A percentile compares a stretch with the other conserved stretches of the same genome.
Evolutionary conservation across 2,113 vertebrate species (phyloP).

Genomic region (Notothenia rossii): DNA sequence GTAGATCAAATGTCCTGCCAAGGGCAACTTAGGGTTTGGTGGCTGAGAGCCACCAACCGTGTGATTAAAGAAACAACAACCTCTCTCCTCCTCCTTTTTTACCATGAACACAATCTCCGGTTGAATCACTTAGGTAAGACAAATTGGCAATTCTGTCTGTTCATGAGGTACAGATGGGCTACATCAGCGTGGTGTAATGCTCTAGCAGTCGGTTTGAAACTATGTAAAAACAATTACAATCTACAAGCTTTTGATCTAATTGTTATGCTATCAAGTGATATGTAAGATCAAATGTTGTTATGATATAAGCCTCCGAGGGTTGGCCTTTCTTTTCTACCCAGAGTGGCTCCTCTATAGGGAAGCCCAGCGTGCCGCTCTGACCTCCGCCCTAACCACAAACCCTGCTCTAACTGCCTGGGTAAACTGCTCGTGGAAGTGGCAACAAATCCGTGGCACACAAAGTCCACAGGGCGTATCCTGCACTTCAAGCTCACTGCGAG

Average conservation of each 20-base stretch:
- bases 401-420: conserved; percentile 50
- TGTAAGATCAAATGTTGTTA: neutral
- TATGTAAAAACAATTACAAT: neutral
- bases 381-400: conserved; percentile 73
- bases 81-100: neutral
- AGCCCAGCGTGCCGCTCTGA: conserved; percentile 41
- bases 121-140: neutral
- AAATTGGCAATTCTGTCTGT: neutral
- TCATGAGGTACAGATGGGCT: neutral
- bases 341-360: conserved; percentile 34
- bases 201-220: neutral
- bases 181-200: neutral
- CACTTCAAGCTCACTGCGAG: conserved; percentile 39
- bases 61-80: neutral
- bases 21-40: no score
- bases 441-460: conserved; percentile 61
- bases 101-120: neutral
- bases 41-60: neutral
- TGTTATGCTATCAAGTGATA: neutral
- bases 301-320: neutral
- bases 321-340: conserved; percentile 9
- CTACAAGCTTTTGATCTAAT: neutral
- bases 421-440: conserved; percentile 66
- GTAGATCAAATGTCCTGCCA: neutral
- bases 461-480: conserved; percentile 69